These are phyloP conservation scores for Diachasma alloeum DNA, from an alignment of 1,140 invertebrate genomes.

Conservation along the genomic window DNA sequence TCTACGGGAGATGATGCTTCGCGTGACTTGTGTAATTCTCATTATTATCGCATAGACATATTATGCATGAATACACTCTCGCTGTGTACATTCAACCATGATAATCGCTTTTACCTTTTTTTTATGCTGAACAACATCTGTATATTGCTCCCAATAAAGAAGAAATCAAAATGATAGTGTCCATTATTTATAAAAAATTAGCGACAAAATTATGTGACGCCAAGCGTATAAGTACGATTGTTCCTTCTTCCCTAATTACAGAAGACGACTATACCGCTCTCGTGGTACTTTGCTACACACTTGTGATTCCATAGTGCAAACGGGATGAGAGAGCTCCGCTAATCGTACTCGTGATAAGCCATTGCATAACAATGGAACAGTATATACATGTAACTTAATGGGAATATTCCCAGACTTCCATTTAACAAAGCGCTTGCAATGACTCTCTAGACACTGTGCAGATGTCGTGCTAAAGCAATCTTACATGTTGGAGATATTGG, in stretches of 20 bases:
- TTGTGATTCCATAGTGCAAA: not conserved
- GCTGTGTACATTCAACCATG: not conserved
- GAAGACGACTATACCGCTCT: not conserved
- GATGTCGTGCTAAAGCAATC: slow-evolving; percentile 10
- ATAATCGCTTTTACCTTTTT: not conserved
- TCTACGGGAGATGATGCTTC: not conserved
- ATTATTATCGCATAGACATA: not conserved
- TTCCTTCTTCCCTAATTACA: slow-evolving; percentile 1
- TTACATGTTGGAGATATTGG: not conserved
- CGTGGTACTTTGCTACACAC: not conserved
- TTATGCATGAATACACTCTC: not conserved
- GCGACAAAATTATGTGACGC: too few relatives aligned
- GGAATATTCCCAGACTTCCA: slow-evolving; percentile 42
- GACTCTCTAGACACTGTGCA: slow-evolving; percentile 19
- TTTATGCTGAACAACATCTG: not conserved
- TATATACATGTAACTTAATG: slow-evolving; percentile 34
- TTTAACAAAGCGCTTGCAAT: slow-evolving; percentile 32
- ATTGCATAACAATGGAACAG: slow-evolving; percentile 22
- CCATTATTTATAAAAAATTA: too few relatives aligned
- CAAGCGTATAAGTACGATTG: not conserved
- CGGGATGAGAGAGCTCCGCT: slow-evolving; percentile 11
- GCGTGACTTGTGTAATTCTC: slow-evolving; percentile 1
- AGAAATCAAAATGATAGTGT: not conserved
- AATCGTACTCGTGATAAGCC: slow-evolving; percentile 20
- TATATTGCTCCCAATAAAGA: not conserved